Percentiles rank a stretch among this genome's conserved stretches.
Conservation (phyloP, 2,113 vertebrate species). For the Crotalus tigris region DNA sequence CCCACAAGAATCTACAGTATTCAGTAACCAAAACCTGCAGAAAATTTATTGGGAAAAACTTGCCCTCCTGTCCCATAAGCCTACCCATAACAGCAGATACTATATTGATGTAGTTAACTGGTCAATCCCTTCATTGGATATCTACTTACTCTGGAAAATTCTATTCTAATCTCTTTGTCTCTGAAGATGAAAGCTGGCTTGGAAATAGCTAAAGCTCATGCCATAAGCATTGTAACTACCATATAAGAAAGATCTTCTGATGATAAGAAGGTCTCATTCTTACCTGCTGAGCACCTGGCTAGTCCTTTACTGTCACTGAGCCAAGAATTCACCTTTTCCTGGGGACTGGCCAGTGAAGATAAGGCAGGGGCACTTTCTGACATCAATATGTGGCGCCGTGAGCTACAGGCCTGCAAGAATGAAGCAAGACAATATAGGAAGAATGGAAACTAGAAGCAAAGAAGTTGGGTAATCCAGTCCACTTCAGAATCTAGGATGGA, state of each 20-base stretch:
- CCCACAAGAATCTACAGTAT: neutral
- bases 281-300: slow-evolving; percentile 82
- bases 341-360: slow-evolving; percentile 52
- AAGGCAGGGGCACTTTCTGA: slow-evolving; percentile 58
- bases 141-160: neutral
- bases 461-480: neutral
- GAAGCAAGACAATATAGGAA: neutral
- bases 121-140: neutral
- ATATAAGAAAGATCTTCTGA: neutral
- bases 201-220: neutral
- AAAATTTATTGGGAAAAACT: neutral
- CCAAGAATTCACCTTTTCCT: slow-evolving; percentile 81
- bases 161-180: neutral
- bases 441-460: neutral
- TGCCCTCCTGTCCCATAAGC: neutral
- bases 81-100: neutral
- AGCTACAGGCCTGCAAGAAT: slow-evolving; percentile 35
- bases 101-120: neutral
- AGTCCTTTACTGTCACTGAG: slow-evolving; percentile 82
- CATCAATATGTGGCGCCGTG: slow-evolving; percentile 42
- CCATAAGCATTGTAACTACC: neutral
- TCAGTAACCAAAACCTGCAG: neutral
- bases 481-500: neutral
- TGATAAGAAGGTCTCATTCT: slow-evolving; percentile 15
- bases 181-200: neutral